Base-by-base conservation (phyloP, 2,888 invertebrate genomes). In the Agrypnus murinus region DNA sequence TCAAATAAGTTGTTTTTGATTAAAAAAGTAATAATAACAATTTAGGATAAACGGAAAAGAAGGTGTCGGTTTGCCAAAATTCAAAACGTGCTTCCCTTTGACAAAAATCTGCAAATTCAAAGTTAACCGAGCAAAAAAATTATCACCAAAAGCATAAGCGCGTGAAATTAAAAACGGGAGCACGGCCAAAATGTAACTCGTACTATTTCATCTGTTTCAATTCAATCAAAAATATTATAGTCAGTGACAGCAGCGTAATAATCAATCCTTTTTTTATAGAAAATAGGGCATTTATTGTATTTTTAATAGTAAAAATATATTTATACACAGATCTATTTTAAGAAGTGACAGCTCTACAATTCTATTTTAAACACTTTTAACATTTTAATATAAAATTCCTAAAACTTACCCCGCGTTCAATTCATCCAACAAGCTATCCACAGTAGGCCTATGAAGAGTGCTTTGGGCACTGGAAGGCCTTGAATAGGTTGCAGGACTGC, bases 341-440 rank as follows among this genome's bases (percentile, higher is more conserved):
- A 65, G 57, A 57, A 7, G 10, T 55, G 65, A 65, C 36, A 36
- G 17, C 19, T 40, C 38, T 12, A 15, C 14, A 3, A 25, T 25
- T 5, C 48, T 64, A 65, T 57, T 65, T 57, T 46, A 36, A 57
- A 57, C 45, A 45, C n/a, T n/a, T 14, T 9, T 25, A 9, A 50
- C 14, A 31, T 50, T 50, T 50, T 55, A 36, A 17, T 32, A 36
- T 55, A 55, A 17, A 32, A 14, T 36, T 34, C 17, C 15, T 48
- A 40, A 60, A 53, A 82, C 89, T 88, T 84, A 95, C 95, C 94
- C 94, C 68, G 94, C 89, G 85, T 90, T 93, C 81, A 97, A 89
- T 85, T 97, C 96, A 79, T 96, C 96, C 67, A 97, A 88, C 53
- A 97, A 89, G 74, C 94, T 95, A 86, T 97, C 97, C 63, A 97